A percentile compares a stretch with the other conserved stretches of the same genome.
These are phyloP conservation scores for Yoshiicerus persimilis DNA, from an alignment of 1,140 invertebrate genomes.

Conservation along the genomic window DNA sequence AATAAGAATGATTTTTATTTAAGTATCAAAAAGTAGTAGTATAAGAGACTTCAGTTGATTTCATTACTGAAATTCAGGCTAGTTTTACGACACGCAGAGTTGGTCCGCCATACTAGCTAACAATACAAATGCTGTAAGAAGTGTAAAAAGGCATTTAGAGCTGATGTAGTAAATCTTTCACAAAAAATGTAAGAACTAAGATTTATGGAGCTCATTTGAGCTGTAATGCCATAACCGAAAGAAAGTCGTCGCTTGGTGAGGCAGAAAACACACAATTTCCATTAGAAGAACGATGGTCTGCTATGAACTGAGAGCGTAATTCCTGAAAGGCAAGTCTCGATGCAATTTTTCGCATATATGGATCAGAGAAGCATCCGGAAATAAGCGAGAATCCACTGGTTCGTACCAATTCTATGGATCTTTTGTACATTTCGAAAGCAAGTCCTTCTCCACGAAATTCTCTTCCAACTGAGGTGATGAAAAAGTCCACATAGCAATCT, in stretches of 20 bases:
- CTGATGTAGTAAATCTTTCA: background rate
- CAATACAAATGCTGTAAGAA: too few relatives aligned
- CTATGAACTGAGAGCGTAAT: background rate
- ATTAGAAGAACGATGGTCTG: background rate
- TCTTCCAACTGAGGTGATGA: constrained; percentile 27
- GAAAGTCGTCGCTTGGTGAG: background rate
- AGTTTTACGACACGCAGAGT: too few relatives aligned
- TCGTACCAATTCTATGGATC: constrained; percentile 28
- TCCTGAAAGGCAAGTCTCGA: constrained; percentile 33
- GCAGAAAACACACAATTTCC: constrained; percentile 2
- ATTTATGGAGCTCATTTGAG: background rate
- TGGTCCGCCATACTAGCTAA: too few relatives aligned
- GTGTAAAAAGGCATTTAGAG: too few relatives aligned
- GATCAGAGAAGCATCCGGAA: constrained; percentile 29
- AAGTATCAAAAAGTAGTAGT: too few relatives aligned
- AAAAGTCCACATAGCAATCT: constrained; percentile 30
- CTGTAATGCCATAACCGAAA: constrained; percentile 4
- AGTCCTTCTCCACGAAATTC: constrained; percentile 40
- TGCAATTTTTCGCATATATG: constrained; percentile 27
- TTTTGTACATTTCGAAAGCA: constrained; percentile 38
- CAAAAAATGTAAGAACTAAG: background rate
- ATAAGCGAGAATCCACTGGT: constrained; percentile 19
- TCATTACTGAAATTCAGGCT: too few relatives aligned
- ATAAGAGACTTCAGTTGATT: too few relatives aligned
- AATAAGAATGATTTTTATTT: too few relatives aligned